Conservation (phyloP, 1,140 invertebrate genomes). For the Ericerus pela region DNA sequence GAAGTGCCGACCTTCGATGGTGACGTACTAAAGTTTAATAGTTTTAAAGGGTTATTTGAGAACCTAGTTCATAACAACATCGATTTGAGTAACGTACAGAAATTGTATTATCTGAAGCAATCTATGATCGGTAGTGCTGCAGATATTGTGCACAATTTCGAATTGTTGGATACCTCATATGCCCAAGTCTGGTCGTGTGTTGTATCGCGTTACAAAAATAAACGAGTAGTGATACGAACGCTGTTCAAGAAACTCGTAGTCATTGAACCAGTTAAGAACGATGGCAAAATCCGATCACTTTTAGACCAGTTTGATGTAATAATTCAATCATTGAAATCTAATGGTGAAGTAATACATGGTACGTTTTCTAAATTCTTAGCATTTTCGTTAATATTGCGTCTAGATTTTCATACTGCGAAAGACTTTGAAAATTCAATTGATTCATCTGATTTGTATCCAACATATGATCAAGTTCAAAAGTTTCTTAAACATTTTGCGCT, state of each 20-base stretch:
- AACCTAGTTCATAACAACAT: not conserved
- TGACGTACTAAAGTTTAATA: not conserved
- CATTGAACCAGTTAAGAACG: not conserved
- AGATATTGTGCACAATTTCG: not conserved
- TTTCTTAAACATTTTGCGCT: not conserved
- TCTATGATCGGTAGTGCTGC: not conserved
- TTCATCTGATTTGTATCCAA: not conserved
- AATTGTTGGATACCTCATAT: not conserved
- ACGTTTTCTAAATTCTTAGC: not conserved
- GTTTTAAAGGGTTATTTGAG: not conserved
- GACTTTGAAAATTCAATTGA: not conserved
- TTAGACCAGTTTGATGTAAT: not conserved
- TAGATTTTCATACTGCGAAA: not conserved
- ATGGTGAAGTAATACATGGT: not conserved
- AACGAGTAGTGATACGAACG: not conserved
- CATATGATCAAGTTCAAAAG: not conserved
- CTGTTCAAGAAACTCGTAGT: not conserved
- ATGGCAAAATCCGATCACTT: not conserved
- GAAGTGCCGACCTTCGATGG: not conserved
- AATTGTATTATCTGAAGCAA: not conserved
- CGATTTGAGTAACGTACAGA: not conserved
- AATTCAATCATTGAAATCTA: not conserved
- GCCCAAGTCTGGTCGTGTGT: not conserved
- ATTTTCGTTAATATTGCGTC: not conserved
- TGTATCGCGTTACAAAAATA: not conserved